Percentiles rank a stretch among this genome's conserved stretches.
phyloP scores from a whole-genome alignment of 2,113 vertebrate species.

The Paedocypris sp. region DNA sequence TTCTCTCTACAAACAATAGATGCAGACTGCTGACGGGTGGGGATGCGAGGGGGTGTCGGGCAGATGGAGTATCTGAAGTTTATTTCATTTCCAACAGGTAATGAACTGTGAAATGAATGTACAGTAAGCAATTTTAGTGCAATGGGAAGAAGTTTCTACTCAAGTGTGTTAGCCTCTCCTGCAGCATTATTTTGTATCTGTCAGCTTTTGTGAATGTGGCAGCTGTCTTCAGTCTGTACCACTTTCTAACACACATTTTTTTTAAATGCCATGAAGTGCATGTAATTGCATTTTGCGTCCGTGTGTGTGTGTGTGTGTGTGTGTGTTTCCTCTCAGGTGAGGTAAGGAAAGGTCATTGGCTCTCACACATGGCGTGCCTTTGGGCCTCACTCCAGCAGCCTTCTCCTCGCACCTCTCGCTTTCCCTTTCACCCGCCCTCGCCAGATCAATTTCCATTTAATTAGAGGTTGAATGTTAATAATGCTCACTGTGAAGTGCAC shows the following conservation, averaged over 20 bases:
- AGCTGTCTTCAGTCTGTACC: not conserved
- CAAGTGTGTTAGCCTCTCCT: not conserved
- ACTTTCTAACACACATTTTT: not conserved
- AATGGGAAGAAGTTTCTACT: not conserved
- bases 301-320: not conserved
- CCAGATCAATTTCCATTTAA: constrained; percentile 21
- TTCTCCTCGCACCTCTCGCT: not conserved
- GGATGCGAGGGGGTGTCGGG: not conserved
- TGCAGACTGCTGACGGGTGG: not conserved
- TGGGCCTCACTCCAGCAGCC: not conserved
- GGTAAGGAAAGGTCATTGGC: constrained; percentile 2
- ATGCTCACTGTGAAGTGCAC: constrained; percentile 7
- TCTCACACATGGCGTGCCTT: not conserved
- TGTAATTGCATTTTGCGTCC: not conserved
- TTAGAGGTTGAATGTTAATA: constrained; percentile 14
- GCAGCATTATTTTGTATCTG: not conserved
- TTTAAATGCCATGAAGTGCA: not conserved
- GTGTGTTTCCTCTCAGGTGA: not conserved
- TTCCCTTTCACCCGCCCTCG: not conserved
- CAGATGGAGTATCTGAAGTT: not conserved
- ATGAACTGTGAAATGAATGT: constrained; percentile 29
- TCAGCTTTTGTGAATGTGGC: not conserved
- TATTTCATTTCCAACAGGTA: constrained; percentile 1
- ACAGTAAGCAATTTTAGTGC: constrained; percentile 4
- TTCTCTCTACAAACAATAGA: too few relatives aligned